Evolutionary conservation across 2,797 vertebrate species (phyloP), one percentile per base, ranked within the genome.

Genomic region (Ispidina lecontei): DNA sequence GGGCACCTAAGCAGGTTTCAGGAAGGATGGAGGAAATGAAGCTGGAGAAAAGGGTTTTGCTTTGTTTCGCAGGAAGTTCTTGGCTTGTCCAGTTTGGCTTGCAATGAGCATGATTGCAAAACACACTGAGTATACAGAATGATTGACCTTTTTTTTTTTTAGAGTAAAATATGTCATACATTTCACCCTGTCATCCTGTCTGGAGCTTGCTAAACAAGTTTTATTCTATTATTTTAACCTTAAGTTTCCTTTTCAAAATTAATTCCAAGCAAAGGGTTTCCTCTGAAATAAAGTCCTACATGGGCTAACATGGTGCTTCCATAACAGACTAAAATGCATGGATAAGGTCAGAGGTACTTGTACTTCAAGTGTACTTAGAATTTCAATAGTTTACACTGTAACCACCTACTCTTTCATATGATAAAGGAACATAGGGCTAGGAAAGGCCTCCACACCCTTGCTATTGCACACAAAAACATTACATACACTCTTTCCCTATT

Each of bases 211-310:
- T 84, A 58, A 74, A 35, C 56, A 87, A 84, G 54, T 93, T 95
- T 94, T 87, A 91, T 93, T 91, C 69, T 86, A 77, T 92, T 91
- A 68, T 95, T 96, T 92, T 96, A 94, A 94, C 90, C 94, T 88
- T 5, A 28, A 29, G 74, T 93, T 91, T 95, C 77, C 26, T 65
- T 89, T 92, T 90, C 83, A 82, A 90, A 93, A 87, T 90, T 58
- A 82, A 82, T 43, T 82, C 82, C 69, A 82, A 79, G 54, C 41
- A 88, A n/a, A 71, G 33, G 22, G 19, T 94, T 68, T 64, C 54
- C 33, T 75, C 29, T 55, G n/a, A 62, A 69, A 44, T 22, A 6
- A 84, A 88, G 41, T 59, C 39, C 56, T 81, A 25, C 29, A 16
- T 10, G 12, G 59, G 55, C 51, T 86, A 75, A 83, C 17, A 15